Conservation (phyloP, 1,140 invertebrate species). For the Sinella curviseta region DNA sequence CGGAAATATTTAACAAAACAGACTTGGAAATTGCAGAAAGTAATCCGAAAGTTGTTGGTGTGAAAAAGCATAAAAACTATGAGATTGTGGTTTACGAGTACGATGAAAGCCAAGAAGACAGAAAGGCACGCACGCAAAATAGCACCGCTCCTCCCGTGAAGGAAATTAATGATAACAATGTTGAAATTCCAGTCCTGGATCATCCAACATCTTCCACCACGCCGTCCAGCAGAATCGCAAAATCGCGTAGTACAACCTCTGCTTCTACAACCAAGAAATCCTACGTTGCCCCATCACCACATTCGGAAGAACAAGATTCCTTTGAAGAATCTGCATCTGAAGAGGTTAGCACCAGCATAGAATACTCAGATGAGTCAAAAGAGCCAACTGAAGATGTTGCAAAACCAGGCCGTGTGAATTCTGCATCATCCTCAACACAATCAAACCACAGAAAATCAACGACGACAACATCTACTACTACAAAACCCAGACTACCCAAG, state of each 20-base stretch:
- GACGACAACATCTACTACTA: neutral
- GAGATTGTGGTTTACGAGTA: slow-evolving; percentile 40
- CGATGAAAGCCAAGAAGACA: neutral
- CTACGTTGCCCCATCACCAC: neutral
- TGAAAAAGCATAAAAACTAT: slow-evolving; percentile 41
- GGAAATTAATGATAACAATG: neutral
- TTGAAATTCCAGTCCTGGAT: neutral
- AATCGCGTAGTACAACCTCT: neutral
- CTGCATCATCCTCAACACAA: too few relatives aligned
- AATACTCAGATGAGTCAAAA: slow-evolving; percentile 12
- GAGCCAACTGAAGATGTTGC: neutral
- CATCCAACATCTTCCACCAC: neutral
- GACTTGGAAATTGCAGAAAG: neutral
- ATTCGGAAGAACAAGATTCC: neutral
- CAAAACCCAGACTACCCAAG: neutral
- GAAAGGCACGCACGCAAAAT: neutral
- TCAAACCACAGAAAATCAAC: neutral
- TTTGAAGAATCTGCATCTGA: neutral
- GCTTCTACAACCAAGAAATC: neutral
- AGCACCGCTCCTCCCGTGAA: neutral
- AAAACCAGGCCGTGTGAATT: too few relatives aligned
- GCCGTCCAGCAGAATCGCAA: neutral
- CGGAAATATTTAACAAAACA: slow-evolving; percentile 15
- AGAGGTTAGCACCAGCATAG: neutral
- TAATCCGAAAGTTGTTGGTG: slow-evolving; percentile 30